Conservation (phyloP, 1,140 invertebrate species). For the Hermetia illucens region DNA sequence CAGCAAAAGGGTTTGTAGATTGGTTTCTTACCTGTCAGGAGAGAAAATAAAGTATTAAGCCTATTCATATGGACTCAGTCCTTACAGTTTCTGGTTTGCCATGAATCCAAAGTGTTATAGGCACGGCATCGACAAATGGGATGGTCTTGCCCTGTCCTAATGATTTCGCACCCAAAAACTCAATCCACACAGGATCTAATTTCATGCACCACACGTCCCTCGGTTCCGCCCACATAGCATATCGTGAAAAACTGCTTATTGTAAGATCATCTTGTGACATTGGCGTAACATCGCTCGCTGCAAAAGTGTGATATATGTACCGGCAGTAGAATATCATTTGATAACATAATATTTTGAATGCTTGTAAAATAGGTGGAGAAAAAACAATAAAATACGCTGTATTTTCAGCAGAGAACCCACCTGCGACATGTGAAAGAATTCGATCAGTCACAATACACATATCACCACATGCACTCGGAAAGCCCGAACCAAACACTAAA, state of each 20-base stretch:
- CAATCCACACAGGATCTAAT: slow-evolving; percentile 83
- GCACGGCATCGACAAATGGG: slow-evolving; percentile 81
- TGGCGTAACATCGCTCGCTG: slow-evolving; percentile 15
- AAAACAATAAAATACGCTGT: no score
- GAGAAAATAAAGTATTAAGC: no score
- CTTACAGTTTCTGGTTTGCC: slow-evolving; percentile 16
- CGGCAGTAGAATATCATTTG: background rate
- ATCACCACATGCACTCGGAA: slow-evolving; percentile 51
- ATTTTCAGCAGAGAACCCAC: slow-evolving; percentile 16
- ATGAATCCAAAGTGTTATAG: slow-evolving; percentile 65
- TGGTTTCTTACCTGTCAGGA: no score
- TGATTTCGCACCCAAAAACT: slow-evolving; percentile 71
- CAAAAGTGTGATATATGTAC: slow-evolving; percentile 5
- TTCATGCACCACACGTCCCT: slow-evolving; percentile 78
- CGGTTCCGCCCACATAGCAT: slow-evolving; percentile 68
- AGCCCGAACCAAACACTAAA: slow-evolving; percentile 55
- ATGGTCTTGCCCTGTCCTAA: slow-evolving; percentile 56
- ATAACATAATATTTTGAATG: background rate
- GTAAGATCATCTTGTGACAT: slow-evolving; percentile 19
- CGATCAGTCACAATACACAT: slow-evolving; percentile 56
- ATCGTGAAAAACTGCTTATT: slow-evolving; percentile 30
- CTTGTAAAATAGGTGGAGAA: slow-evolving; percentile 14
- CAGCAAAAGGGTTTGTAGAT: no score
- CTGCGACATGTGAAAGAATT: slow-evolving; percentile 52
- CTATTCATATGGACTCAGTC: no score